Base-by-base conservation (phyloP, 1,140 invertebrate genomes). In the Bombus turneri region DNA sequence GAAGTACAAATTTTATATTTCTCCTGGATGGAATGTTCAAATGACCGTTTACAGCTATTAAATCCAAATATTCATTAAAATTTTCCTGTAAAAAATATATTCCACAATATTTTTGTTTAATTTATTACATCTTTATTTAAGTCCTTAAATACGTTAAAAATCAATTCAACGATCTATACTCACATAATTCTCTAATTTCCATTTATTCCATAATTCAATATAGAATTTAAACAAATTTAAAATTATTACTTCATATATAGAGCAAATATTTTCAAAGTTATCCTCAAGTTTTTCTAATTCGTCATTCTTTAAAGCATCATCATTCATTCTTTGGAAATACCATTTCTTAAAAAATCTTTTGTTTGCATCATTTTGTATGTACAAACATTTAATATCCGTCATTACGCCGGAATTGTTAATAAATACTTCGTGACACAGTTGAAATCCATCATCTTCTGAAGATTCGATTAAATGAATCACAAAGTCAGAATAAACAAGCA, bases 171-270 rank as follows among this genome's bases (percentile, higher is more conserved):
- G 10, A 57, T 57, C 39, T 12, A 4, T 39, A 68, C 73, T 77
- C n/a, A 83, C 73, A 28, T 76, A 15, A 69, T 53, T 83, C 37
- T 39, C 64, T 8, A 34, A 53, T 47, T 22, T 15, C 9, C 10
- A n/a, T 12, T n/a, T 41, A 4, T 28, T 28, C 28, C 62, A 34
- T 34, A 83, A 66, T 78, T 78, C n/a, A 3, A 25, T 57, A 66
- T 83, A 78, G 10, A 83, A 69, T 43, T 83, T 83, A 66, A 53
- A 66, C 10, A 83, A 78, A 77, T 78, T 64, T 39, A 76, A 66
- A 76, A 76, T 66, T 18, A 75, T 66, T n/a, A 25, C 28, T 76
- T 75, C 28, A 47, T 25, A 34, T 22, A 41, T 68, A 25, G 1
- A 31, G 8, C 62, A 77, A 41, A 43, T 37, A 41, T 68, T 83